Evolutionary conservation across 2,888 invertebrate genomes (phyloP).

Genomic region (Pelosia muscerda): DNA sequence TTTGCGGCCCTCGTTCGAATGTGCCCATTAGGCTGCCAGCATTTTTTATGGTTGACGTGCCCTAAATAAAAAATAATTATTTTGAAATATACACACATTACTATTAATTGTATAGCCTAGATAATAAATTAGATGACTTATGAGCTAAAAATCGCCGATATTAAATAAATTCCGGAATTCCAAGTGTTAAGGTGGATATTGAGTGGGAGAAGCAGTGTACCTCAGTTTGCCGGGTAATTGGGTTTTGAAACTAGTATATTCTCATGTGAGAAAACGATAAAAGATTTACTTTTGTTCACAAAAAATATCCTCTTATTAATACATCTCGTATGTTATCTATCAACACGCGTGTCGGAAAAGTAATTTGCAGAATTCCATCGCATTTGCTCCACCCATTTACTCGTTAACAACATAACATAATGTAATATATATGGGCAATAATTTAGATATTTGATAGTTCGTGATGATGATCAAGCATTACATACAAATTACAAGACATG

Average conservation of each 20-base stretch:
- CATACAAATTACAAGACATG: conserved; percentile 11
- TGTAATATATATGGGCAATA: conserved; percentile 3
- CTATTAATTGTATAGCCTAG: too few relatives aligned
- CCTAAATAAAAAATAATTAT: too few relatives aligned
- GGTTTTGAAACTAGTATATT: not conserved
- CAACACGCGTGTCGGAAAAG: not conserved
- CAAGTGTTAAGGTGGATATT: not conserved
- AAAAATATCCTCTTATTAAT: not conserved
- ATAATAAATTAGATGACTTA: not conserved
- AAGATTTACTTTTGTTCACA: too few relatives aligned
- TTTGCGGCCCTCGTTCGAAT: too few relatives aligned
- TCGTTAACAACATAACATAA: not conserved
- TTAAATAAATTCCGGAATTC: too few relatives aligned
- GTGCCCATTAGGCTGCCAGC: too few relatives aligned
- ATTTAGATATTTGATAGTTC: conserved; percentile 11
- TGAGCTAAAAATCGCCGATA: too few relatives aligned
- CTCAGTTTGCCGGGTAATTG: not conserved
- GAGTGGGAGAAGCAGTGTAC: not conserved
- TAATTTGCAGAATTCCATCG: not conserved
- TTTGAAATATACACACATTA: too few relatives aligned
- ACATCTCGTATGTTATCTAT: not conserved
- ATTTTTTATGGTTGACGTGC: too few relatives aligned
- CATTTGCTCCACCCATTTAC: not conserved
- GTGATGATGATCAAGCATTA: conserved; percentile 11
- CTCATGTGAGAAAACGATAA: too few relatives aligned